phyloP scores from a whole-genome alignment of 2,888 invertebrate species.

The Phymatocera aterrima region DNA sequence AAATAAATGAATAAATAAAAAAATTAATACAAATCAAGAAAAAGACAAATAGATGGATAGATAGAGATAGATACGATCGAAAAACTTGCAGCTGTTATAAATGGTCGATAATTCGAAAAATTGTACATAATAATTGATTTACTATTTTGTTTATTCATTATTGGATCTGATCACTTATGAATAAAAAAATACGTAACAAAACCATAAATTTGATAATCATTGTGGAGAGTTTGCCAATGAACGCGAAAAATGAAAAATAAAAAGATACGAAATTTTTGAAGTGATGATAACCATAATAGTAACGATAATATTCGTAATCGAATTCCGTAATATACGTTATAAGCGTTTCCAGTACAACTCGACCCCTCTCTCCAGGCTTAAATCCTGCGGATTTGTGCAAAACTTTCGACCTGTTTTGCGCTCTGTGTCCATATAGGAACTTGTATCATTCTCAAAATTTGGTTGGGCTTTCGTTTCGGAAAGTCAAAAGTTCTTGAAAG shows the following conservation, averaged over 20 bases:
- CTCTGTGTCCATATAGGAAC: too few relatives aligned
- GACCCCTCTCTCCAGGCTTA: too few relatives aligned
- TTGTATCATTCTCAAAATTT: too few relatives aligned
- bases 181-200: not conserved
- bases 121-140: not conserved
- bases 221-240: too few relatives aligned
- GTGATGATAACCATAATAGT: slow-evolving; percentile 43
- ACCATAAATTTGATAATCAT: not conserved
- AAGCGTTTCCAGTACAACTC: too few relatives aligned
- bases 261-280: not conserved
- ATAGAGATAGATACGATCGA: not conserved
- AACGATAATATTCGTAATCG: slow-evolving; percentile 11
- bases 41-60: slow-evolving; percentile 46
- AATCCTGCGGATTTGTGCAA: too few relatives aligned
- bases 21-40: slow-evolving; percentile 48
- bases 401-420: too few relatives aligned
- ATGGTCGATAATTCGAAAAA: not conserved
- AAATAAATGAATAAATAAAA: too few relatives aligned
- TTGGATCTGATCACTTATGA: not conserved
- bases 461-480: too few relatives aligned
- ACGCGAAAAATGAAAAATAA: not conserved
- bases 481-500: too few relatives aligned
- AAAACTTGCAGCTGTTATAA: not conserved
- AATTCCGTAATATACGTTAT: slow-evolving; percentile 26
- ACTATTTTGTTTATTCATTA: not conserved